Evolutionary conservation across 2,113 vertebrate species (phyloP), one percentile per base, ranked within the genome.

Genomic region (Entelurus aequoreus): DNA sequence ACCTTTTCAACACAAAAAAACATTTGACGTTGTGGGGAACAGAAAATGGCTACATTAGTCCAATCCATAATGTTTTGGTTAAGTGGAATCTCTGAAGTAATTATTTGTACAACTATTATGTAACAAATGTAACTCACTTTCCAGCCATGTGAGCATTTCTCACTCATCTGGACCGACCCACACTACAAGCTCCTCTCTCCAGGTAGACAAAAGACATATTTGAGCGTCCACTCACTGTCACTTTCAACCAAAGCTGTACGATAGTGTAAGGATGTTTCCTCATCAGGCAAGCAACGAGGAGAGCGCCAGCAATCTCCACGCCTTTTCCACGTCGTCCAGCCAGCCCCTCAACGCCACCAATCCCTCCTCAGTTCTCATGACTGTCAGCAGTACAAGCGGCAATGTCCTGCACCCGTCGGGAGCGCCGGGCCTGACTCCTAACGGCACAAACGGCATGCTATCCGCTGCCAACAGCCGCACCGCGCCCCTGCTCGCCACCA

Each of bases 401-500:
- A 90, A 90, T 79, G 91, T 87, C 61, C 71, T 92, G 74, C 92
- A 90, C 77, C 86, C 82, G 44, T 85, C 84, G 44, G 93, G 84
- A 79, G 91, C 88, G 62, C 90, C 93, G 16, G 92, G 93, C 74
- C 88, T 95, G 64, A 86, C 83, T 0, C 80, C 87, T 48, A 86
- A 93, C 70, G 91, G 93, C 62, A 69, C 72, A 48, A 68, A 87
- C 52, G 84, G 88, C 8, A 63, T 87, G 58, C 90, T 90, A 46
- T 88, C 90, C 71, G 89, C 89, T 84, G 88, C 91, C 68, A 88
- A 85, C 62, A 81, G 64, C 62, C 87, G 91, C 55, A 82, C 89
- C 3, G 88, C 92, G 11, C 87, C 91, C 10, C 90, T 94, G 36
- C 90, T 94, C 79, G 82, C 89, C 65, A 86, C 93, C 81, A 92